Conservation (phyloP, 2,797 vertebrate genomes). For the Neoniphon sammara region DNA sequence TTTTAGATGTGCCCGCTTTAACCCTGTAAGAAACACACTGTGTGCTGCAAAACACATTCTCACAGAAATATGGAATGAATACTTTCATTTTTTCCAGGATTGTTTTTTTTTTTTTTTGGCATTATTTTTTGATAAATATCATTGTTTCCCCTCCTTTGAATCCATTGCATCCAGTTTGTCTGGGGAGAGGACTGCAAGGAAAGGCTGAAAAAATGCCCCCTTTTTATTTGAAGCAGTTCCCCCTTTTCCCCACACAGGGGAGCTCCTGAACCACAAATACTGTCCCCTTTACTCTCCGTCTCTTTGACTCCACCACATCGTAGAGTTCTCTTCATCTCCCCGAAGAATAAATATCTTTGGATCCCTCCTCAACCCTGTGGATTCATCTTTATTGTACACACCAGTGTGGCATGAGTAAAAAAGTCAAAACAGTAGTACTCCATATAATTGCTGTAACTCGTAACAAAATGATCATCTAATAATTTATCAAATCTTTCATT, state of each 20-base stretch:
- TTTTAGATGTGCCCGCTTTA: too few relatives aligned
- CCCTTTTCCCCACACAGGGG: slow-evolving; percentile 64
- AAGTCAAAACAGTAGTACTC: slow-evolving; percentile 11
- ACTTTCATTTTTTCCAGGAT: too few relatives aligned
- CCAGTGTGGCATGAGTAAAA: slow-evolving; percentile 15
- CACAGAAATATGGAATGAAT: too few relatives aligned
- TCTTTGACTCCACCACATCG: not conserved
- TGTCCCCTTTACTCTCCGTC: not conserved
- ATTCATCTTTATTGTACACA: slow-evolving; percentile 25
- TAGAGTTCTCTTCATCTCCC: slow-evolving; percentile 15
- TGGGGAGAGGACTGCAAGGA: not conserved
- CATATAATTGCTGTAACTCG: not conserved
- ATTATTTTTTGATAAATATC: not conserved
- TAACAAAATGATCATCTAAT: slow-evolving; percentile 9
- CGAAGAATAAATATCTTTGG: slow-evolving; percentile 32
- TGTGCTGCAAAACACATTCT: too few relatives aligned
- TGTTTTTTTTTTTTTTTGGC: not conserved
- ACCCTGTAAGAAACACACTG: not conserved
- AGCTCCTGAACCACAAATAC: slow-evolving; percentile 69
- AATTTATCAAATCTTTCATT: slow-evolving; percentile 1
- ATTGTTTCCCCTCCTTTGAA: not conserved
- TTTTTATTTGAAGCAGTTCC: slow-evolving; percentile 31
- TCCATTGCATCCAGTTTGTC: too few relatives aligned
- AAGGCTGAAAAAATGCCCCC: too few relatives aligned
- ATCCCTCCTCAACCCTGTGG: not conserved